Evolutionary conservation across 1,140 invertebrate species (phyloP).

Genomic region (Cydia fagiglandana): DNA sequence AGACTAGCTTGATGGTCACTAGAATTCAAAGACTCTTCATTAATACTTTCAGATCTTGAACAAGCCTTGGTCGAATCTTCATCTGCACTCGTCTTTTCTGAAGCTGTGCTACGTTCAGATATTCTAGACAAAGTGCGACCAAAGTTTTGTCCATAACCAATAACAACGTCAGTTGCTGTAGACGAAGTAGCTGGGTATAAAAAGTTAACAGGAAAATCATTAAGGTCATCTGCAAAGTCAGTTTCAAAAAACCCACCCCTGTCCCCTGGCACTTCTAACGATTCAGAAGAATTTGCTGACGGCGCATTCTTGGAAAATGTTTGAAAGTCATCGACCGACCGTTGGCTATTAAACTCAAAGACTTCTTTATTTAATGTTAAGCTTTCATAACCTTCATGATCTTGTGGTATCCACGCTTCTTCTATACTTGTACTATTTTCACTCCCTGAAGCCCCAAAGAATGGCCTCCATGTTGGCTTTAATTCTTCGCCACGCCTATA

Average conservation of each 20-base stretch:
- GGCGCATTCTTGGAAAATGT: slow-evolving; percentile 78
- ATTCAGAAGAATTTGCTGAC: slow-evolving; percentile 80
- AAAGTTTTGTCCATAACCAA: slow-evolving; percentile 85
- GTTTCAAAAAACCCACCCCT: slow-evolving; percentile 79
- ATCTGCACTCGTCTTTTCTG: slow-evolving; percentile 87
- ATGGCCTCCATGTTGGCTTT: slow-evolving; percentile 89
- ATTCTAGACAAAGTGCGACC: slow-evolving; percentile 90
- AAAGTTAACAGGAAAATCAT: slow-evolving; percentile 86
- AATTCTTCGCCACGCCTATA: slow-evolving; percentile 84
- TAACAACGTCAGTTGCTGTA: slow-evolving; percentile 82
- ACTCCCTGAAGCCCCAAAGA: slow-evolving; percentile 88
- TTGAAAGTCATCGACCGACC: slow-evolving; percentile 75
- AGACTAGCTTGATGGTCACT: slow-evolving; percentile 91
- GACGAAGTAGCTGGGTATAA: slow-evolving; percentile 83
- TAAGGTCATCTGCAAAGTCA: slow-evolving; percentile 86
- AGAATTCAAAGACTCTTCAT: slow-evolving; percentile 89
- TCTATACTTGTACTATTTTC: slow-evolving; percentile 87
- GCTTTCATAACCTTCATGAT: slow-evolving; percentile 84
- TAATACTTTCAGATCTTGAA: slow-evolving; percentile 88
- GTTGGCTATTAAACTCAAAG: slow-evolving; percentile 74
- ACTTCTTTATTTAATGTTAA: slow-evolving; percentile 70
- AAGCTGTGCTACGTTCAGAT: slow-evolving; percentile 92
- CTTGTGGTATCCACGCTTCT: slow-evolving; percentile 87
- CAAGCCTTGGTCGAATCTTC: slow-evolving; percentile 92
- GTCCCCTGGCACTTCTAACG: neutral